A percentile compares a stretch with the other conserved stretches of the same genome.
phyloP scores from a whole-genome alignment of 2,888 invertebrate species.

The Cephalotes varians region DNA sequence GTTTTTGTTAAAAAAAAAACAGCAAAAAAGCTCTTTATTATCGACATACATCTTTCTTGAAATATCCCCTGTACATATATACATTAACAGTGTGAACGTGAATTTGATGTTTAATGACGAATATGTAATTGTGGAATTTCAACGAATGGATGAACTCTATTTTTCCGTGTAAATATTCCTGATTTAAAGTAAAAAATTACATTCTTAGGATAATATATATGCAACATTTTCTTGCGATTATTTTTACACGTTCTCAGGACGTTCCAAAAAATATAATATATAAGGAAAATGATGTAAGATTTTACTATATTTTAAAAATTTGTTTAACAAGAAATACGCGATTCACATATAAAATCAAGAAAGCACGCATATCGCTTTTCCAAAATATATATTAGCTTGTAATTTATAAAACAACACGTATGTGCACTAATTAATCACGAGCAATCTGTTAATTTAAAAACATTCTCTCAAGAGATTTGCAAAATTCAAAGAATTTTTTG shows the following conservation, averaged over 20 bases:
- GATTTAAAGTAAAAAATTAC: conserved; percentile 7
- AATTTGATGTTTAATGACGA: conserved; percentile 16
- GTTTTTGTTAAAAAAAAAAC: conserved; percentile 1
- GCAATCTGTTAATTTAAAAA: neutral
- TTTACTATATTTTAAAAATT: neutral
- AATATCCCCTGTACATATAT: conserved; percentile 4
- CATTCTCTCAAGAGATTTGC: neutral
- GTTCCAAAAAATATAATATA: neutral
- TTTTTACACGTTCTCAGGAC: conserved; percentile 23
- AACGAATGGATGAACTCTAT: conserved; percentile 31
- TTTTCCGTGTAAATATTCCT: conserved; percentile 12
- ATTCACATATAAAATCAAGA: neutral
- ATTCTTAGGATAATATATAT: neutral
- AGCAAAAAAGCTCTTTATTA: neutral
- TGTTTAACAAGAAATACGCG: neutral
- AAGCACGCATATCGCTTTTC: conserved; percentile 19
- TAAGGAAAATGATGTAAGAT: neutral
- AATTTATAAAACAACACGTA: neutral
- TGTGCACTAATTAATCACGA: neutral
- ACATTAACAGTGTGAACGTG: conserved; percentile 14
- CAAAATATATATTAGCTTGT: neutral
- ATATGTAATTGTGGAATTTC: conserved; percentile 35
- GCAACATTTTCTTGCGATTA: conserved; percentile 1
- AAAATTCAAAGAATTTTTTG: conserved; percentile 3
- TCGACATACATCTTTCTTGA: conserved; percentile 15